Conservation (phyloP, 2,113 vertebrate genomes). For the Salvator merianae region DNA sequence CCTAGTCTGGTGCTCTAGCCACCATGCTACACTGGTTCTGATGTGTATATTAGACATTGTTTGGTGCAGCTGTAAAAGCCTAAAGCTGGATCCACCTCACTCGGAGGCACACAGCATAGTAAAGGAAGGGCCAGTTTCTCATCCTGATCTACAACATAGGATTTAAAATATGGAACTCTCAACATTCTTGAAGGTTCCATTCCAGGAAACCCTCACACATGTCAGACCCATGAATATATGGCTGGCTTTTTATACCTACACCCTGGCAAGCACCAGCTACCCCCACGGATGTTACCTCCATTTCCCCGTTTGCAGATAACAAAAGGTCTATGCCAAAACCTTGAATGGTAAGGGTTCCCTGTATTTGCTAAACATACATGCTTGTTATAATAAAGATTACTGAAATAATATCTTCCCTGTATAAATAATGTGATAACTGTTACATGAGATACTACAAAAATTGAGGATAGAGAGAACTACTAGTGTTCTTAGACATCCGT, state of each 20-base stretch:
- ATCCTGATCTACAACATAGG: not conserved
- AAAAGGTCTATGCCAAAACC: too few species aligned
- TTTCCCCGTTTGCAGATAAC: too few species aligned
- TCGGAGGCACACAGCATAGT: not conserved
- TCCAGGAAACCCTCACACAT: too few species aligned
- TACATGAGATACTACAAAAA: slow-evolving; percentile 33
- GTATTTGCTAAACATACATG: not conserved
- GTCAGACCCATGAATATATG: too few species aligned
- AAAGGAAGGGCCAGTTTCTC: not conserved
- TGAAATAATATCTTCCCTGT: not conserved
- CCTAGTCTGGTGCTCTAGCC: too few species aligned
- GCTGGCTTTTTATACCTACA: too few species aligned
- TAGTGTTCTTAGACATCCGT: slow-evolving; percentile 60
- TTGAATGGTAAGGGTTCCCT: too few species aligned
- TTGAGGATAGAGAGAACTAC: not conserved
- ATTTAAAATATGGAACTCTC: too few species aligned
- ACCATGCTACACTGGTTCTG: too few species aligned
- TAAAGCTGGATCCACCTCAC: not conserved
- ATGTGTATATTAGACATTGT: not conserved
- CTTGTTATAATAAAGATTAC: not conserved
- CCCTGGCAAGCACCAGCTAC: too few species aligned
- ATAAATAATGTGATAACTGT: not conserved
- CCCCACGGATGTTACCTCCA: too few species aligned
- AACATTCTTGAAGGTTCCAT: too few species aligned
- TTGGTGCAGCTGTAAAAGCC: not conserved